These are phyloP conservation scores for Aphelenchoides besseyi DNA, from an alignment of 1,140 invertebrate genomes.

Conservation along the genomic window DNA sequence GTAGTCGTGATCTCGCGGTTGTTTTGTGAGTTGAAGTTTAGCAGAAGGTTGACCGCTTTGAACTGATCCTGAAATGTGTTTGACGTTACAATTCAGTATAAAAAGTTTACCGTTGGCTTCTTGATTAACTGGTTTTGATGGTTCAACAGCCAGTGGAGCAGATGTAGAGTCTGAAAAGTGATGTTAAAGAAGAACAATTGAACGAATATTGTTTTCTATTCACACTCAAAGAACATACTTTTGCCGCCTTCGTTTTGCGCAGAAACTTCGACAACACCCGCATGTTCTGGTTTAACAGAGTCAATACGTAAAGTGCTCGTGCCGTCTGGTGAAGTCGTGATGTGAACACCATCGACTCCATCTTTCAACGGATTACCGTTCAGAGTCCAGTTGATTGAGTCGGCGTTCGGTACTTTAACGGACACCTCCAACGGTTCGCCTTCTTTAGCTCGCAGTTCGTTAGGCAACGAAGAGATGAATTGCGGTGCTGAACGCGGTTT, in stretches of 20 bases:
- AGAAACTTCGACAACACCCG: constrained; percentile 37
- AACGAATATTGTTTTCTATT: no score
- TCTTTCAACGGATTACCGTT: constrained; percentile 54
- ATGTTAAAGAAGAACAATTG: no score
- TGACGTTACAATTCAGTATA: no score
- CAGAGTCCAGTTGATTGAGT: constrained; percentile 49
- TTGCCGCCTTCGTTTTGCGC: constrained; percentile 56
- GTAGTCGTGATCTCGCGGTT: constrained; percentile 53
- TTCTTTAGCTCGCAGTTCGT: constrained; percentile 21
- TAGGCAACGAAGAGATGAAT: constrained; percentile 13
- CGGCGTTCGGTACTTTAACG: constrained; percentile 35
- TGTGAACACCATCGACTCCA: constrained; percentile 49
- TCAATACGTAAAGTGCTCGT: constrained; percentile 47
- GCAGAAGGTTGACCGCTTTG: not conserved
- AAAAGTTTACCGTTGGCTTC: no score
- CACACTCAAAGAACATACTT: no score
- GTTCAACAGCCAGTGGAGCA: not conserved
- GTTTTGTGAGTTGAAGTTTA: constrained; percentile 54
- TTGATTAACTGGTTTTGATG: no score
- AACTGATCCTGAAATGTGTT: no score
- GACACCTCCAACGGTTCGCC: constrained; percentile 27
- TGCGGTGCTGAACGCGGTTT: constrained; percentile 10
- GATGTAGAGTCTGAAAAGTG: no score
- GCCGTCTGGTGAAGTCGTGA: constrained; percentile 33
- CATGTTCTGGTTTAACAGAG: constrained; percentile 35